A percentile compares a stretch with the other conserved stretches of the same genome.
Evolutionary conservation across 2,888 invertebrate species (phyloP).

Genomic region (Nomada lathburiana): DNA sequence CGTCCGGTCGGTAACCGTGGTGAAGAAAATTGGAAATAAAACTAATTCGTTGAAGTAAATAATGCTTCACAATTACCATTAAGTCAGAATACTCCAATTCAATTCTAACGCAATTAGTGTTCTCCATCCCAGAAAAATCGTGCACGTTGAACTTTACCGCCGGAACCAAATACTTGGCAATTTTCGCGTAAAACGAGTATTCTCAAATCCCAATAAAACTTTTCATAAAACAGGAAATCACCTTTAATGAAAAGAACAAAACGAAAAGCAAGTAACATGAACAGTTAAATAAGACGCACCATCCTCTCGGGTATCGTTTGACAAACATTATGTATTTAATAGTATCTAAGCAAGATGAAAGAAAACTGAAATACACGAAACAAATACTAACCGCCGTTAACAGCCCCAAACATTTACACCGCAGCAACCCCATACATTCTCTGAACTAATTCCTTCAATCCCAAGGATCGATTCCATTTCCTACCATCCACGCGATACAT

Average conservation of each 20-base stretch:
- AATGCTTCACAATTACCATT: neutral
- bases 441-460: neutral
- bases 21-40: neutral
- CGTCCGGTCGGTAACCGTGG: slow-evolving; percentile 7
- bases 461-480: neutral
- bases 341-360: too few relatives aligned
- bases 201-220: neutral
- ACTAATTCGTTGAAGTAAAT: neutral
- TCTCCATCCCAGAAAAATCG: neutral
- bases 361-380: too few relatives aligned
- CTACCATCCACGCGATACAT: neutral
- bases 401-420: neutral
- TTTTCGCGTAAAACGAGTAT: neutral
- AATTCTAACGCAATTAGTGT: neutral
- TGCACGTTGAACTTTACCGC: neutral
- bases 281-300: too few relatives aligned
- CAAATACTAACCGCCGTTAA: too few relatives aligned
- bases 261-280: too few relatives aligned
- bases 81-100: neutral
- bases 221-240: neutral
- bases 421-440: neutral
- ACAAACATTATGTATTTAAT: too few relatives aligned
- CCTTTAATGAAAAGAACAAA: too few relatives aligned
- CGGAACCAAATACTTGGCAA: neutral
- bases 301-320: too few relatives aligned